Conservation (phyloP, 1,140 invertebrate genomes). For the Semibalanus balanoides region DNA sequence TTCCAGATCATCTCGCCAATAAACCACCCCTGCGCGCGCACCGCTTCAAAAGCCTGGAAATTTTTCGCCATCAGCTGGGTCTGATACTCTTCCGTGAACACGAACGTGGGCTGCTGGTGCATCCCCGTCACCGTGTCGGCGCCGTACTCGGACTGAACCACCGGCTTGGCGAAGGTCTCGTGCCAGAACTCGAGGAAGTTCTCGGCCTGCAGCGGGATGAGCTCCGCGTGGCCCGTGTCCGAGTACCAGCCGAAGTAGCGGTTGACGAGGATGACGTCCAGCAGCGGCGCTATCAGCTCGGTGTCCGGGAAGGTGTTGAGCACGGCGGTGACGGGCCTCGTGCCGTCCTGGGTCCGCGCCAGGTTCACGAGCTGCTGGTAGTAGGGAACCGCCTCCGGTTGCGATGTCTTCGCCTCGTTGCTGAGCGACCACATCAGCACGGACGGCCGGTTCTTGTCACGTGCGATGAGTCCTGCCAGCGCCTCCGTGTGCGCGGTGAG, state of each 20-base stretch:
- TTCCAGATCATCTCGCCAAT: constrained; percentile 68
- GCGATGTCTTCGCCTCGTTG: constrained; percentile 70
- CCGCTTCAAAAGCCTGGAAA: constrained; percentile 74
- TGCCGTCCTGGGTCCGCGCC: neutral
- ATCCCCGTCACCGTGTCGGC: constrained; percentile 80
- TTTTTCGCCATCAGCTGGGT: constrained; percentile 63
- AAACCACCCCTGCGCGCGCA: constrained; percentile 61
- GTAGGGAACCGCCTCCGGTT: constrained; percentile 54
- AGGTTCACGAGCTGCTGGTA: constrained; percentile 26
- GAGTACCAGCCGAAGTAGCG: constrained; percentile 88
- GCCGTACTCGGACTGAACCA: constrained; percentile 90
- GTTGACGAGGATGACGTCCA: constrained; percentile 90
- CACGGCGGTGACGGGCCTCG: neutral
- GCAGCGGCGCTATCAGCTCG: constrained; percentile 14
- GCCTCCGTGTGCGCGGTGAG: constrained; percentile 66
- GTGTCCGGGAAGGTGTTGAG: neutral
- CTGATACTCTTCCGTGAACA: constrained; percentile 94
- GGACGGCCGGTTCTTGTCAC: constrained; percentile 86
- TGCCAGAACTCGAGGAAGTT: constrained; percentile 68
- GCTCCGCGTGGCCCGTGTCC: constrained; percentile 60
- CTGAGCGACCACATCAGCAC: constrained; percentile 94
- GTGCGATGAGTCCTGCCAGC: constrained; percentile 63
- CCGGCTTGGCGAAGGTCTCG: constrained; percentile 67
- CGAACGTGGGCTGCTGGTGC: constrained; percentile 47
- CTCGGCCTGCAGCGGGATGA: constrained; percentile 53